These are phyloP conservation scores for Murina feae DNA, from an alignment of 2,113 vertebrate genomes.

Conservation along the genomic window DNA sequence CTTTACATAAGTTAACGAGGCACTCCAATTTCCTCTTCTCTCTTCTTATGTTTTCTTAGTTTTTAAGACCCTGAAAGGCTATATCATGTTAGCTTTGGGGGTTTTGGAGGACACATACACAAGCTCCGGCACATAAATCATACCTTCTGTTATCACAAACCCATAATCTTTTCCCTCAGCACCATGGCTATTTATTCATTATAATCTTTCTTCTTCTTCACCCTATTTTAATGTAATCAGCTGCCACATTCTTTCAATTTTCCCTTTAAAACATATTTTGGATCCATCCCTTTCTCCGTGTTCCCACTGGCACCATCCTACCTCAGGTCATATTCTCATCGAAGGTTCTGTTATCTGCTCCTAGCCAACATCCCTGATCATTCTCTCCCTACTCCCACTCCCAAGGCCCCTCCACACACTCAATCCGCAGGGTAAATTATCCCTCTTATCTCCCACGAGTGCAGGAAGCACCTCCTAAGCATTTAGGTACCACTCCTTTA, in stretches of 20 bases:
- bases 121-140: background rate
- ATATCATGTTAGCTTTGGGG: background rate
- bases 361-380: background rate
- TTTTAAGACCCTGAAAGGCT: background rate
- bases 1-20: conserved; percentile 47
- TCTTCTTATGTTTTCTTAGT: background rate
- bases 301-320: background rate
- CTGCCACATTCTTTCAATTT: background rate
- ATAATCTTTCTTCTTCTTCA: background rate
- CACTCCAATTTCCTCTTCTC: background rate
- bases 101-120: background rate
- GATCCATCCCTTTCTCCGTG: background rate
- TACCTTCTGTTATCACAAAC: background rate
- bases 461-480: background rate
- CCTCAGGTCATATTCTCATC: background rate
- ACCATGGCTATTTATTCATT: background rate
- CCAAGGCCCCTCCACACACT: background rate
- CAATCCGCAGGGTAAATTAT: background rate
- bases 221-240: background rate
- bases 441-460: background rate
- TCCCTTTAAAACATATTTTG: background rate
- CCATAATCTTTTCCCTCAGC: background rate
- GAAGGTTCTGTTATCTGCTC: background rate
- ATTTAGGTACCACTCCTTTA: background rate
- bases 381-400: background rate